Conservation (phyloP, 2,797 vertebrate species). For the Oryzias sinensis region DNA sequence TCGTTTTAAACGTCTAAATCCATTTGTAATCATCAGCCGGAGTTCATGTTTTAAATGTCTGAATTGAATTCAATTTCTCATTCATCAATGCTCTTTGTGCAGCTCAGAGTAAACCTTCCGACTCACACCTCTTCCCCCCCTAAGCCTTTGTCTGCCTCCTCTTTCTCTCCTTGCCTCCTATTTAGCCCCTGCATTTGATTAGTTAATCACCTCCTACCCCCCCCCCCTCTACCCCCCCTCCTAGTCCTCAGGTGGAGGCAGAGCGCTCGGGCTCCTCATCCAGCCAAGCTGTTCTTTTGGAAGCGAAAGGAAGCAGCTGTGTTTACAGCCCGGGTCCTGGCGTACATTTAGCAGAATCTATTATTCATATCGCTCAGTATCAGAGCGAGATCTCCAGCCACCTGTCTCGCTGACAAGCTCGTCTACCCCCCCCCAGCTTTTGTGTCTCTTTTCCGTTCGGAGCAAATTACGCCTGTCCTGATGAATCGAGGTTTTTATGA, state of each 20-base stretch:
- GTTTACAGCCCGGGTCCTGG: slow-evolving; percentile 99
- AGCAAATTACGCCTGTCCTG: slow-evolving; percentile 99
- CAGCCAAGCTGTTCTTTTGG: slow-evolving; percentile 99
- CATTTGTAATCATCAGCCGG: background rate
- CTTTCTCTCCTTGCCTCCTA: slow-evolving; percentile 70
- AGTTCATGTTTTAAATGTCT: slow-evolving; percentile 35
- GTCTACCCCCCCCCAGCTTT: slow-evolving; percentile 84
- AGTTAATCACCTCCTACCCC: slow-evolving; percentile 73
- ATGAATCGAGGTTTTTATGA: slow-evolving; percentile 99
- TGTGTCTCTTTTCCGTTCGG: slow-evolving; percentile 97
- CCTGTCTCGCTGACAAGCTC: slow-evolving; percentile 99
- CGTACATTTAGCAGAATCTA: slow-evolving; percentile 99
- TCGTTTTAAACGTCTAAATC: background rate
- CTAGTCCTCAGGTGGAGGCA: slow-evolving; percentile 97
- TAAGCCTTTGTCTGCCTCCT: slow-evolving; percentile 64
- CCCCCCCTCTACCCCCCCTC: slow-evolving; percentile 30
- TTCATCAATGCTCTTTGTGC: slow-evolving; percentile 63
- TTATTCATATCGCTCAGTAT: slow-evolving; percentile 99
- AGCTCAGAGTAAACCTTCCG: slow-evolving; percentile 55
- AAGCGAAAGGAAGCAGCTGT: slow-evolving; percentile 99
- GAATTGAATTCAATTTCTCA: slow-evolving; percentile 43
- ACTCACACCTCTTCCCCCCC: slow-evolving; percentile 56
- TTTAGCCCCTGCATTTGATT: slow-evolving; percentile 83
- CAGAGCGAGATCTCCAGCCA: slow-evolving; percentile 99
- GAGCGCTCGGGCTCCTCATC: slow-evolving; percentile 86